A percentile compares a stretch with the other conserved stretches of the same genome.
These are phyloP conservation scores for Piezodorus guildinii DNA, from an alignment of 1,140 invertebrate genomes.

Conservation along the genomic window DNA sequence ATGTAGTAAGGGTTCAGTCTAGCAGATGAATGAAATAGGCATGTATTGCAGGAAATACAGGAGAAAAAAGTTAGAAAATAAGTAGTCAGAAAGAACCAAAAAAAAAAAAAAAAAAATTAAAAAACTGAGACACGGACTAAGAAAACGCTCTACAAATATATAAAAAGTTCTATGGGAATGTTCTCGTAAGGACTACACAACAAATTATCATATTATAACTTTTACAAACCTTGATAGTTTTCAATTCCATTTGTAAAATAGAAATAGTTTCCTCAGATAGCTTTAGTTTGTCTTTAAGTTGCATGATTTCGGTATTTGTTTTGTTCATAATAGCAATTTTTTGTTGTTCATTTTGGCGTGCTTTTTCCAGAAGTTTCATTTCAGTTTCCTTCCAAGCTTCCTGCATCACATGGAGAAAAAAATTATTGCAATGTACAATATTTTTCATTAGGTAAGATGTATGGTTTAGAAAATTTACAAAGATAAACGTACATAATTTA, in stretches of 20 bases:
- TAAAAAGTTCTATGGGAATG: not conserved
- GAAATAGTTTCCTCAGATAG: constrained; percentile 23
- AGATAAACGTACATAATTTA: no score
- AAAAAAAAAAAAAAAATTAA: no score
- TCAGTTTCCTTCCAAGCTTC: constrained; percentile 26
- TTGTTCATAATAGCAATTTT: constrained; percentile 17
- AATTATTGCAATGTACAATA: not conserved
- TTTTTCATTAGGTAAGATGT: not conserved
- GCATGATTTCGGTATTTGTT: constrained; percentile 16
- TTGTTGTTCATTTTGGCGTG: constrained; percentile 20
- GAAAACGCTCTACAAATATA: not conserved
- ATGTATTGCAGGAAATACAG: no score
- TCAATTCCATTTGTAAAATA: constrained; percentile 22
- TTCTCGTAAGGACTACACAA: no score
- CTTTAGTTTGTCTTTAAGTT: constrained; percentile 22
- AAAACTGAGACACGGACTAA: not conserved
- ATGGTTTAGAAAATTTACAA: no score
- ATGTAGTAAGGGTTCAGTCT: no score
- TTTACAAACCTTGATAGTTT: constrained; percentile 21
- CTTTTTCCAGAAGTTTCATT: constrained; percentile 21
- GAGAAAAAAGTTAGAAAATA: no score
- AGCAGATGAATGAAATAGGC: no score
- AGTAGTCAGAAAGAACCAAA: no score
- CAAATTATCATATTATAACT: not conserved
- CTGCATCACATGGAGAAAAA: constrained; percentile 14